Evolutionary conservation across 2,113 vertebrate genomes (phyloP).

Genomic region (Pteruthius melanotis): DNA sequence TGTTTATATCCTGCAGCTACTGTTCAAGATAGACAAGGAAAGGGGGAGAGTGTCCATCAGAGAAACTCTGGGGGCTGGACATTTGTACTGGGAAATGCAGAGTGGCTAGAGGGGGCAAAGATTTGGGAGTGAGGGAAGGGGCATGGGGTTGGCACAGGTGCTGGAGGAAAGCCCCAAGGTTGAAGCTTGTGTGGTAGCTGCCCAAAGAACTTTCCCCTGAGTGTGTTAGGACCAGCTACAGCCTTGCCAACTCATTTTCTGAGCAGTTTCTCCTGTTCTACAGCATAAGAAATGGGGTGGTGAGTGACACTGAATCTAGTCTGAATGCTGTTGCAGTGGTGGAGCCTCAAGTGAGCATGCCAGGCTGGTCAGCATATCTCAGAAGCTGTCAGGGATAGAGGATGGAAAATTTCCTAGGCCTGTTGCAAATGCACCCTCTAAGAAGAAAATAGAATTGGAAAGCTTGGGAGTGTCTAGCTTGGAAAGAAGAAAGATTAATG

Average conservation of each 20-base stretch:
- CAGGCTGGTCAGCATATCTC: not conserved
- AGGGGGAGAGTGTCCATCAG: not conserved
- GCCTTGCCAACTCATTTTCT: not conserved
- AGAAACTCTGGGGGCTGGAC: not conserved
- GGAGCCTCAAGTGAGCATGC: not conserved
- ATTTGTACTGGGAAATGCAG: not conserved
- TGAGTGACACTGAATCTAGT: not conserved
- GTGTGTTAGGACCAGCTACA: not conserved
- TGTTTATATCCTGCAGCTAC: not conserved
- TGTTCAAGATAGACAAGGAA: not conserved
- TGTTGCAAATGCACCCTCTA: not conserved
- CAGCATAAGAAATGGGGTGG: not conserved
- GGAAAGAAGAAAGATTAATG: conserved; percentile 2
- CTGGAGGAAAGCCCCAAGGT: not conserved
- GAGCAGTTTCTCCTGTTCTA: not conserved
- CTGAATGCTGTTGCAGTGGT: not conserved
- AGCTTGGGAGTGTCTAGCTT: not conserved
- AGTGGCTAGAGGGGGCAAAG: not conserved
- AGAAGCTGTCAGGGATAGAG: not conserved
- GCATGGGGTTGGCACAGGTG: not conserved
- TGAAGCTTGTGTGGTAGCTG: not conserved
- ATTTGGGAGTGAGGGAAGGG: not conserved
- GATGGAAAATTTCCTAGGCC: not conserved
- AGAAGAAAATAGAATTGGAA: not conserved
- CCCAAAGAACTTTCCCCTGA: not conserved